A percentile compares a stretch with the other conserved stretches of the same genome.
phyloP scores from a whole-genome alignment of 2,113 vertebrate genomes.

The Trogon surrucura region DNA sequence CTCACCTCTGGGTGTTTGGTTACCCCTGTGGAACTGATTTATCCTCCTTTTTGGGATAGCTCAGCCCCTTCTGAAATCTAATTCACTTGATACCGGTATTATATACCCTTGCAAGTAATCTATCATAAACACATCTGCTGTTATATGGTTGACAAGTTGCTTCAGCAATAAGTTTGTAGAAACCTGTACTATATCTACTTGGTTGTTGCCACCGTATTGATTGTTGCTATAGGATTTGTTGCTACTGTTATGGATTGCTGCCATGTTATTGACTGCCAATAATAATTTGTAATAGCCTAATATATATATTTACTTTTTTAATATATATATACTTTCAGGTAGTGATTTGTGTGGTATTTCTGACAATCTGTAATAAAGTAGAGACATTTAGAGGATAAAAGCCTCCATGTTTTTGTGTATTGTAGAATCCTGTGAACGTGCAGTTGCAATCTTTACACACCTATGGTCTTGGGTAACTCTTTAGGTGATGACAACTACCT shows the following conservation, averaged over 20 bases:
- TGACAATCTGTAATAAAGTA: not conserved
- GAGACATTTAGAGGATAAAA: not conserved
- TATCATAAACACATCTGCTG: not conserved
- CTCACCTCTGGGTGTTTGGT: not conserved
- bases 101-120: not conserved
- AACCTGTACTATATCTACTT: not conserved
- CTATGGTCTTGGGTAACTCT: not conserved
- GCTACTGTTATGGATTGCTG: not conserved
- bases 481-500: not conserved
- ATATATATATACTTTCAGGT: not conserved
- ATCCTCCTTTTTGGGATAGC: rapidly evolving
- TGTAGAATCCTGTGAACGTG: rapidly evolving
- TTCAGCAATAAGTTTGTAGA: not conserved
- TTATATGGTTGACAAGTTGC: not conserved
- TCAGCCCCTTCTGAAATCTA: not conserved
- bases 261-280: not conserved
- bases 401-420: not conserved
- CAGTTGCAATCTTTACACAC: not conserved
- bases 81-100: not conserved
- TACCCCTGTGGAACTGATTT: not conserved
- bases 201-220: not conserved
- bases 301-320: not conserved
- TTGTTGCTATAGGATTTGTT: not conserved
- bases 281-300: not conserved
- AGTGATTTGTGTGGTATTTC: not conserved